Evolutionary conservation across 2,888 invertebrate species (phyloP).

Genomic region (Rhagium mordax): DNA sequence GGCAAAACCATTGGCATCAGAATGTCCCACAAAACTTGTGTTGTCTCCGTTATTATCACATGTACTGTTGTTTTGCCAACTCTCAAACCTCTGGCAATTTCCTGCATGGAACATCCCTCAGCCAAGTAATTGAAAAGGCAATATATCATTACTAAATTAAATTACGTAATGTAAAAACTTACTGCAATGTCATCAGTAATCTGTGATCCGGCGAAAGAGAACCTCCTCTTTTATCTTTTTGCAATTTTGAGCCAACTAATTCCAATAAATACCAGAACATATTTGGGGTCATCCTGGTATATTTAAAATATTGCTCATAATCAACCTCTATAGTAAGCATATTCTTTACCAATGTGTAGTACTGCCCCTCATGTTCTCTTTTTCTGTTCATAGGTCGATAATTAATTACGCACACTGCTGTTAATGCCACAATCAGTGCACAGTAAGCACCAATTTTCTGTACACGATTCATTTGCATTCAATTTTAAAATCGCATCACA

Average conservation of each 20-base stretch:
- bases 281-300: constrained; percentile 3
- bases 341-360: background rate
- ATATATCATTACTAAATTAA: background rate
- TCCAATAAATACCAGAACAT: background rate
- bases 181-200: constrained; percentile 16
- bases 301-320: constrained; percentile 8
- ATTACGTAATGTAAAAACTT: background rate
- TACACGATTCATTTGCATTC: background rate
- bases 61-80: constrained; percentile 8
- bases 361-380: background rate
- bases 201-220: constrained; percentile 11
- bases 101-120: constrained; percentile 13
- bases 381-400: constrained; percentile 6
- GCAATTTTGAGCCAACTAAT: background rate
- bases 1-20: constrained; percentile 6
- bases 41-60: background rate
- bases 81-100: background rate
- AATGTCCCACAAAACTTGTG: background rate
- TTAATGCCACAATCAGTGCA: background rate
- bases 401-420: background rate
- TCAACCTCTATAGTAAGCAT: background rate
- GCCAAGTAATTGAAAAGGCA: constrained; percentile 15
- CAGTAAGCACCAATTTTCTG: background rate
- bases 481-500: background rate
- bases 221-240: background rate